Percentiles rank a stretch among this genome's conserved stretches.
phyloP scores from a whole-genome alignment of 2,888 invertebrate genomes.

The Craniophora ligustri region DNA sequence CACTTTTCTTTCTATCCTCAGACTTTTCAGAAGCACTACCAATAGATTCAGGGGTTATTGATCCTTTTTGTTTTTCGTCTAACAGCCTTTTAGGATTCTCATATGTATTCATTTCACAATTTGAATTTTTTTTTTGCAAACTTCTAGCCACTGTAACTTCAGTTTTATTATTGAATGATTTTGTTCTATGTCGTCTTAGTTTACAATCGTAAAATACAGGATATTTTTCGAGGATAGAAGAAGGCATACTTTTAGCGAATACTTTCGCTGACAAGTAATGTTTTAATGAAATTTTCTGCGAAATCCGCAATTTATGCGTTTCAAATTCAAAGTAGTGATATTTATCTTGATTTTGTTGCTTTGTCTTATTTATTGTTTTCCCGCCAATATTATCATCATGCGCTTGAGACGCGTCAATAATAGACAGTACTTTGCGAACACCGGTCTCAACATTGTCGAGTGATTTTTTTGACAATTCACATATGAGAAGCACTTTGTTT shows the following conservation, averaged over 20 bases:
- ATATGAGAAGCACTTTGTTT: slow-evolving; percentile 79
- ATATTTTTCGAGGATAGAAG: slow-evolving; percentile 70
- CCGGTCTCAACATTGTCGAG: slow-evolving; percentile 80
- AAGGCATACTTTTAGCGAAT: slow-evolving; percentile 64
- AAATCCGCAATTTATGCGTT: slow-evolving; percentile 70
- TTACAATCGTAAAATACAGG: slow-evolving; percentile 79
- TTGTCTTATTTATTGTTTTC: slow-evolving; percentile 43
- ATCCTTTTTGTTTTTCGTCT: not conserved
- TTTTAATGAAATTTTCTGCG: slow-evolving; percentile 70
- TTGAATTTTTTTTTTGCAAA: slow-evolving; percentile 14
- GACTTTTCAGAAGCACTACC: slow-evolving; percentile 3
- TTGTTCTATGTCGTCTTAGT: slow-evolving; percentile 65
- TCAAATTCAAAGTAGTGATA: slow-evolving; percentile 69
- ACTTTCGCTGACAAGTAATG: slow-evolving; percentile 79
- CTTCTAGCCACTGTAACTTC: not conserved
- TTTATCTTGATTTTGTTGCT: slow-evolving; percentile 25
- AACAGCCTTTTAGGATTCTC: not conserved
- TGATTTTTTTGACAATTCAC: slow-evolving; percentile 83
- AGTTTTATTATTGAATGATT: slow-evolving; percentile 18
- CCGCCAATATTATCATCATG: slow-evolving; percentile 60
- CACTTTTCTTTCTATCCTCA: slow-evolving; percentile 6
- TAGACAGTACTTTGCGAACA: slow-evolving; percentile 71
- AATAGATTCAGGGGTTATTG: slow-evolving; percentile 4
- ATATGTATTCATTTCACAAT: slow-evolving; percentile 12
- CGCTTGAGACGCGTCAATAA: slow-evolving; percentile 64